Conservation (phyloP, 2,113 vertebrate genomes). For the Sinocyclocheilus anshuiensis region DNA sequence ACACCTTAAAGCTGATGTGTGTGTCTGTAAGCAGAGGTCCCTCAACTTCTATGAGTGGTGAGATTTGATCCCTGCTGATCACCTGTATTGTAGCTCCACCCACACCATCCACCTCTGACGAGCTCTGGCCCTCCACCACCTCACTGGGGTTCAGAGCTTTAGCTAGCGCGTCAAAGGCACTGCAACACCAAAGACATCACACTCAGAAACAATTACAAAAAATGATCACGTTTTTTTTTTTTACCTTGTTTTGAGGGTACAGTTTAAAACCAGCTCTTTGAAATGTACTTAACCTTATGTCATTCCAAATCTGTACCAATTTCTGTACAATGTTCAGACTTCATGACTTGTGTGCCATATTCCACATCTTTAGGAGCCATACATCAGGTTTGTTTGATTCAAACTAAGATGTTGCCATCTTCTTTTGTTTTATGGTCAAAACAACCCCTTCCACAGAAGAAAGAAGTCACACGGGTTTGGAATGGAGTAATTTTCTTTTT, state of each 20-base stretch:
- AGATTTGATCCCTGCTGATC: constrained; percentile 94
- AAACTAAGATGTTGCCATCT: background rate
- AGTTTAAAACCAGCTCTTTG: background rate
- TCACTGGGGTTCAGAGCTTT: constrained; percentile 95
- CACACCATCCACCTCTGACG: constrained; percentile 79
- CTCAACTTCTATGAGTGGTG: constrained; percentile 97
- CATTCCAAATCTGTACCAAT: background rate
- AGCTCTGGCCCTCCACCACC: constrained; percentile 72
- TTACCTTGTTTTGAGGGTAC: background rate
- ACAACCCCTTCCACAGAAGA: no score
- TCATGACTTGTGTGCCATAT: background rate
- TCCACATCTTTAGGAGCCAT: background rate
- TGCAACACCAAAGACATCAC: constrained; percentile 60
- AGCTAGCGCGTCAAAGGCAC: constrained; percentile 98
- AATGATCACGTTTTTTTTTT: background rate
- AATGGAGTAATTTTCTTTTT: no score
- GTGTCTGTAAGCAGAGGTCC: constrained; percentile 96
- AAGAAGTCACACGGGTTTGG: no score
- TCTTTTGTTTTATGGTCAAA: no score
- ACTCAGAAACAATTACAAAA: constrained; percentile 1
- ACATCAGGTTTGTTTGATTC: background rate
- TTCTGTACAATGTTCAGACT: background rate
- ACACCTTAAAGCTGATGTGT: constrained; percentile 94
- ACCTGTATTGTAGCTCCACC: constrained; percentile 90
- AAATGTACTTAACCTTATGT: no score